A percentile compares a stretch with the other conserved stretches of the same genome.
Evolutionary conservation across 2,797 vertebrate species (phyloP).

Genomic region (Limosa lapponica): DNA sequence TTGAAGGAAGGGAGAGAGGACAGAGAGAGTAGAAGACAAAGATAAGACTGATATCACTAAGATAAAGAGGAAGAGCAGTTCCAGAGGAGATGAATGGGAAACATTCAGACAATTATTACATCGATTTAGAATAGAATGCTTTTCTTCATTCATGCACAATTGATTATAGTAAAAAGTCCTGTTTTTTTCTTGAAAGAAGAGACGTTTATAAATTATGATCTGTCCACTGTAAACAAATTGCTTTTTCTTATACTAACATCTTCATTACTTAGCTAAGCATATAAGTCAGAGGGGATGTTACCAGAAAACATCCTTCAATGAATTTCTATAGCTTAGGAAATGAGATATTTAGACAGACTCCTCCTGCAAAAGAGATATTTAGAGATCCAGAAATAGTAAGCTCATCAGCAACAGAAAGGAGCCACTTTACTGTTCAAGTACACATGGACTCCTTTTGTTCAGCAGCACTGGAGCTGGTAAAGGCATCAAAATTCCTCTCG

Average conservation of each 20-base stretch:
- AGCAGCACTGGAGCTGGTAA: not conserved
- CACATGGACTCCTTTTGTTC: not conserved
- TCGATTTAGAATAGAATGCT: not conserved
- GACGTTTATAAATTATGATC: not conserved
- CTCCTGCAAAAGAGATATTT: not conserved
- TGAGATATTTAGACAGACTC: not conserved
- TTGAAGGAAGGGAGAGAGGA: not conserved
- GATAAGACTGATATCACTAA: not conserved
- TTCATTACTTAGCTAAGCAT: not conserved
- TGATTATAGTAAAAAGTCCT: not conserved
- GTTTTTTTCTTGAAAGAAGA: not conserved
- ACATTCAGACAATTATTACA: not conserved
- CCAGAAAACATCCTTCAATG: not conserved
- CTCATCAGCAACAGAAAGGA: not conserved
- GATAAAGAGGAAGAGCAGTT: not conserved
- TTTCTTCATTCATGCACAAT: not conserved
- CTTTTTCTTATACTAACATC: not conserved
- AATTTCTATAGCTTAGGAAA: not conserved
- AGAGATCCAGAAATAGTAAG: not conserved
- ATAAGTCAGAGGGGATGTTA: not conserved
- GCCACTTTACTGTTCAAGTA: not conserved
- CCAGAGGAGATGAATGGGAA: not conserved
- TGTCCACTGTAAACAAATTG: not conserved
- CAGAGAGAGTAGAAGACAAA: not conserved
- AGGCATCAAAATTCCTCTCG: conserved; percentile 42